Conservation (phyloP, 2,113 vertebrate species). For the Octodon degus region DNA sequence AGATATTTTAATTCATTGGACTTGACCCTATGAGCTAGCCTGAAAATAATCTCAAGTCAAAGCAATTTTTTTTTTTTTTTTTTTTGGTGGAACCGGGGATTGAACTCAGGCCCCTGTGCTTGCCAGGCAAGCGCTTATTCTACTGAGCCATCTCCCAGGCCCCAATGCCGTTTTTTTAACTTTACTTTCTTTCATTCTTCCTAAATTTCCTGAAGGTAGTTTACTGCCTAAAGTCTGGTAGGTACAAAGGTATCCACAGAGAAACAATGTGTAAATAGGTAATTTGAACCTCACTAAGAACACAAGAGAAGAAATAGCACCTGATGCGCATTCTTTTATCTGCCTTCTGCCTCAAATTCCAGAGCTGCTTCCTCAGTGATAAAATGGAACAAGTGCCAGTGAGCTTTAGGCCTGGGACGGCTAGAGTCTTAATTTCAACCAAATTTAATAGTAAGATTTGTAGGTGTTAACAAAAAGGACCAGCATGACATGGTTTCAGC, state of each 20-base stretch:
- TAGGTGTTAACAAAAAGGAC: constrained; percentile 18
- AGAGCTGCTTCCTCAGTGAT: constrained; percentile 19
- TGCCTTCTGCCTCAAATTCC: constrained; percentile 8
- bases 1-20: constrained; percentile 18
- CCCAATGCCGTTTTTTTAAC: not conserved
- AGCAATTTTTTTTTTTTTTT: not conserved
- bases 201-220: constrained; percentile 10
- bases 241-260: not conserved
- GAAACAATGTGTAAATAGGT: not conserved
- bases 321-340: not conserved
- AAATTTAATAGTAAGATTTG: constrained; percentile 17
- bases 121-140: no score
- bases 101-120: no score
- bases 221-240: constrained; percentile 27
- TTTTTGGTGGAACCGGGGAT: no score
- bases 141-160: no score
- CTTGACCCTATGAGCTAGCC: not conserved
- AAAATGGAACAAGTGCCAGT: constrained; percentile 25
- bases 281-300: not conserved
- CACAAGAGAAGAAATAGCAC: not conserved
- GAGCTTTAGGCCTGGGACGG: not conserved
- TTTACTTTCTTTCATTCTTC: constrained; percentile 29
- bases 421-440: constrained; percentile 8
- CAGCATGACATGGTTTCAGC: constrained; percentile 29
- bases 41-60: constrained; percentile 42